These are phyloP conservation scores for Lordiphosa mommai DNA, from an alignment of 1,140 invertebrate genomes.

Conservation along the genomic window DNA sequence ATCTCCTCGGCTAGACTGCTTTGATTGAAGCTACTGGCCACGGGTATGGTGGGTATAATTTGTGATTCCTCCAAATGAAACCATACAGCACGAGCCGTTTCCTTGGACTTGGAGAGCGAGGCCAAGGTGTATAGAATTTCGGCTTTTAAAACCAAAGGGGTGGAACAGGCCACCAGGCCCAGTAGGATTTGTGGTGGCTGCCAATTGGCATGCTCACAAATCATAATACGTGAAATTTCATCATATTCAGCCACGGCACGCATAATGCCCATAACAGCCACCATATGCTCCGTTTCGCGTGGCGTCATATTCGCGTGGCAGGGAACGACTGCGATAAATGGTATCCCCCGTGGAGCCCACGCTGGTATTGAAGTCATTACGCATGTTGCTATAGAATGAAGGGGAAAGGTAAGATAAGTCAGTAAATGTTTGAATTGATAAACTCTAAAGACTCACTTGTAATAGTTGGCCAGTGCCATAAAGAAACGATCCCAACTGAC, in stretches of 20 bases:
- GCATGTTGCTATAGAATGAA: conserved; percentile 79
- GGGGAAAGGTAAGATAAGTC: too few relatives aligned
- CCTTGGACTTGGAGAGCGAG: conserved; percentile 86
- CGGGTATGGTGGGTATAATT: conserved; percentile 87
- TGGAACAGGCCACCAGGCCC: conserved; percentile 91
- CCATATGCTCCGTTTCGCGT: conserved; percentile 92
- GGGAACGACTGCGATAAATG: conserved; percentile 83
- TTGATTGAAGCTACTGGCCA: conserved; percentile 83
- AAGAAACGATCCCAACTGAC: conserved; percentile 96
- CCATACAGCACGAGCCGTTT: conserved; percentile 90
- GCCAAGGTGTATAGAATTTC: conserved; percentile 88
- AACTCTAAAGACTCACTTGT: conserved; percentile 82
- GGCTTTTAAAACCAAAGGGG: conserved; percentile 92
- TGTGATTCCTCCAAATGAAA: conserved; percentile 92
- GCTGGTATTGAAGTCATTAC: conserved; percentile 84
- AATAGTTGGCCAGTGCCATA: conserved; percentile 89
- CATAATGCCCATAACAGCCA: conserved; percentile 89
- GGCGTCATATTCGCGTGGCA: conserved; percentile 86
- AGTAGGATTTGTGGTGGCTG: conserved; percentile 88
- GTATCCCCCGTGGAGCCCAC: conserved; percentile 80
- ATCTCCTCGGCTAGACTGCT: conserved; percentile 71
- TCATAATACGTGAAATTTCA: conserved; percentile 87
- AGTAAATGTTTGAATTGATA: too few relatives aligned
- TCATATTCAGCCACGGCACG: conserved; percentile 88
- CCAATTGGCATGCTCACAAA: conserved; percentile 94